Percentiles rank a stretch among this genome's conserved stretches.
Evolutionary conservation across 2,888 invertebrate species (phyloP).

Genomic region (Diabrotica balteata): DNA sequence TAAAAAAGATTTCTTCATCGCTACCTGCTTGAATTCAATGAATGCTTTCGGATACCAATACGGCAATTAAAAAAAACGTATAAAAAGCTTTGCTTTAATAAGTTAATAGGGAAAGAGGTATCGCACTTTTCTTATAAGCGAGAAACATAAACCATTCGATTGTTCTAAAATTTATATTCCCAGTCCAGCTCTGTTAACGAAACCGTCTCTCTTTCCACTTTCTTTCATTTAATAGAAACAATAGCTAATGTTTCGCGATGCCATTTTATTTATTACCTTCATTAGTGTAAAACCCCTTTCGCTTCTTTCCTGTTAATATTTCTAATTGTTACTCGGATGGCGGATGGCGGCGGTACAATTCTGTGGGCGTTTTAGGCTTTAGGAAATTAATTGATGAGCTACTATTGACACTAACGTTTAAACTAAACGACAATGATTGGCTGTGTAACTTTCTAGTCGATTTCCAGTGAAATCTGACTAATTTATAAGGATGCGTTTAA

Average conservation of each 20-base stretch:
- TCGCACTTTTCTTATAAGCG: too few relatives aligned
- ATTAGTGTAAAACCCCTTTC: conserved; percentile 21
- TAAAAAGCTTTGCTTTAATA: too few relatives aligned
- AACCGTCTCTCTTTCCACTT: not conserved
- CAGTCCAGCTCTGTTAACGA: not conserved
- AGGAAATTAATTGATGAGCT: not conserved
- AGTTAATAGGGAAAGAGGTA: too few relatives aligned
- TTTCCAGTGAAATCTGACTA: too few relatives aligned
- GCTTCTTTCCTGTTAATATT: conserved; percentile 19
- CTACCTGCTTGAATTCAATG: too few relatives aligned
- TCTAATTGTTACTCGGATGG: conserved; percentile 19
- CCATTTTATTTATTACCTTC: conserved; percentile 20
- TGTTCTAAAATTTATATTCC: too few relatives aligned
- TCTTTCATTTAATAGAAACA: conserved; percentile 21
- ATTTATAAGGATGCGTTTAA: too few relatives aligned
- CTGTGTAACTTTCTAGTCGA: too few relatives aligned
- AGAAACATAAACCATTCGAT: too few relatives aligned
- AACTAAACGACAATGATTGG: conserved; percentile 2
- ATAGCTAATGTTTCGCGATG: conserved; percentile 16
- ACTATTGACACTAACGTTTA: not conserved
- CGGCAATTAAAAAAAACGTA: too few relatives aligned
- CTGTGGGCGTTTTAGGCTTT: conserved; percentile 1
- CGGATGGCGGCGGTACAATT: not conserved
- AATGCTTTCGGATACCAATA: too few relatives aligned
- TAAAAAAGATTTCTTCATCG: too few relatives aligned